Conservation (phyloP, 2,113 vertebrate species). For the Oceanites oceanicus region DNA sequence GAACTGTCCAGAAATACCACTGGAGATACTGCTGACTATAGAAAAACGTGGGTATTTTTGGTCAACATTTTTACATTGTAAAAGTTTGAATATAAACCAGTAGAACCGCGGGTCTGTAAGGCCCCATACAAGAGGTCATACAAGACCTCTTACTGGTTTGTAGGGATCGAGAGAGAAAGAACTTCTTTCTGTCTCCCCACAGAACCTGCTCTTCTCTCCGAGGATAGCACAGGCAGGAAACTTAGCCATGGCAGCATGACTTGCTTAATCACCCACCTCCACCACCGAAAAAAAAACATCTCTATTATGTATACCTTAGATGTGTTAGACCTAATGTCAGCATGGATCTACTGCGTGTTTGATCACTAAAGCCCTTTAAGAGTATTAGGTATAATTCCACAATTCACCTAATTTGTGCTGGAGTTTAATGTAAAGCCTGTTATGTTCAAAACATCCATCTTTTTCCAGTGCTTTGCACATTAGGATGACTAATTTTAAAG, state of each 20-base stretch:
- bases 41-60: background rate
- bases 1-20: background rate
- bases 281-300: background rate
- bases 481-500: constrained; percentile 49
- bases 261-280: background rate
- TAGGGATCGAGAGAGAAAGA: background rate
- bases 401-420: constrained; percentile 42
- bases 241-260: rapidly evolving
- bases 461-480: constrained; percentile 39
- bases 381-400: constrained; percentile 42
- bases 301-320: background rate
- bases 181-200: background rate
- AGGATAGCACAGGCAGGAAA: background rate
- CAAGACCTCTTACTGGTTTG: background rate
- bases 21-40: background rate
- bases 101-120: background rate
- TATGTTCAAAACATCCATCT: constrained; percentile 53
- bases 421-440: constrained; percentile 48
- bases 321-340: background rate
- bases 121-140: background rate
- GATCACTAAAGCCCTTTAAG: constrained; percentile 51
- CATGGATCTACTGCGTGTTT: background rate
- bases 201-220: background rate
- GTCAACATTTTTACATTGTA: background rate
- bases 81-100: background rate